Evolutionary conservation across 1,140 invertebrate species (phyloP).

Genomic region (Anastrepha obliqua): DNA sequence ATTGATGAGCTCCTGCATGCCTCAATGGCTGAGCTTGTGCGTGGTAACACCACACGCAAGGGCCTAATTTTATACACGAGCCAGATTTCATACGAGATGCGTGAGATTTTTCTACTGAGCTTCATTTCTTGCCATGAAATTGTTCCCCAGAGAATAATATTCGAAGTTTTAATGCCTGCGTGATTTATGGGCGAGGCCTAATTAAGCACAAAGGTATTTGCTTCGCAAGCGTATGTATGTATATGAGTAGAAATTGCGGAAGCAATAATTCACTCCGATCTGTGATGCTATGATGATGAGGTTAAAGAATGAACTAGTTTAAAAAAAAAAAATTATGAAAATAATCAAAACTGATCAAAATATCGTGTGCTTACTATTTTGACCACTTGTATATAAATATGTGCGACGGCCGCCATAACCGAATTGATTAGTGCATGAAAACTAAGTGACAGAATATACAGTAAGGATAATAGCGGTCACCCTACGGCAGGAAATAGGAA

Average conservation of each 20-base stretch:
- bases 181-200: conserved; percentile 2
- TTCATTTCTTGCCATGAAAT: background rate
- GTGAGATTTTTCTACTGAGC: background rate
- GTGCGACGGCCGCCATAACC: no score
- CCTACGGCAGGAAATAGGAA: no score
- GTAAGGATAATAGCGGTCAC: no score
- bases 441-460: no score
- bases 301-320: no score
- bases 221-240: background rate
- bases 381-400: no score
- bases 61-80: background rate
- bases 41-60: background rate
- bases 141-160: conserved; percentile 36
- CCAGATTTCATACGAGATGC: background rate
- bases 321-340: no score
- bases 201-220: background rate
- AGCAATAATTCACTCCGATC: no score
- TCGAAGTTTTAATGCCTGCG: conserved; percentile 30
- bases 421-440: no score
- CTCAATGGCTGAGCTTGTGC: background rate
- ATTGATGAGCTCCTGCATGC: background rate
- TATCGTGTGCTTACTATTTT: no score
- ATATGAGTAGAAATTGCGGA: background rate
- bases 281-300: no score
- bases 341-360: no score